Conservation (phyloP, 2,888 invertebrate genomes). For the Heliconius charithonia region DNA sequence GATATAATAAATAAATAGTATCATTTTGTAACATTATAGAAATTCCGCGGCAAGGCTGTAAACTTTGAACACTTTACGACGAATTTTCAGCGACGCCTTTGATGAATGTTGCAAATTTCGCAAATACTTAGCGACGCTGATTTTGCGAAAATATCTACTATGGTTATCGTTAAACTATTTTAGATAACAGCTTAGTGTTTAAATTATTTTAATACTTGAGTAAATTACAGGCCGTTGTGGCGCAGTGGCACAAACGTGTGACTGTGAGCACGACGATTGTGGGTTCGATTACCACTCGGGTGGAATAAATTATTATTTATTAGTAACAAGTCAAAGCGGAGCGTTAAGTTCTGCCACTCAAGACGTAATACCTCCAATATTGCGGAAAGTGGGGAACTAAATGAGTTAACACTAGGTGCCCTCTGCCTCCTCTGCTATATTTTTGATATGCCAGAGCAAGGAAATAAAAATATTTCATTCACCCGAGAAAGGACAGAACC, state of each 20-base stretch:
- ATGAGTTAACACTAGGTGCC: no score
- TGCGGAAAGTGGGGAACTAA: no score
- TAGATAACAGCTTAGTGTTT: conserved; percentile 38
- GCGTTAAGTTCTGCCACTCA: no score
- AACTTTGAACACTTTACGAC: conserved; percentile 56
- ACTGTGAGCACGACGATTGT: neutral
- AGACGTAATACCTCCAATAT: no score
- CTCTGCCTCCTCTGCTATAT: no score
- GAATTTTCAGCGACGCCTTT: conserved; percentile 42
- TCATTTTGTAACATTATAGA: conserved; percentile 57
- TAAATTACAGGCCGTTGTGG: neutral
- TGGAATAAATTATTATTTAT: no score
- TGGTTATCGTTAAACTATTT: conserved; percentile 13
- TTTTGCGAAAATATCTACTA: conserved; percentile 20
- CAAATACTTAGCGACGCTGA: conserved; percentile 33
- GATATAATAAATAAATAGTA: conserved; percentile 33
- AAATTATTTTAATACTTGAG: neutral
- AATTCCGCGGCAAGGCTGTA: conserved; percentile 58
- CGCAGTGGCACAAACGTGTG: no score
- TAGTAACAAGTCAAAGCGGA: no score
- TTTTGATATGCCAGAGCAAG: no score
- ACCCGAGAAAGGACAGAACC: no score
- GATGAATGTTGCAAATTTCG: conserved; percentile 37
- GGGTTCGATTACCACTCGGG: no score
- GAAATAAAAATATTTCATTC: no score